Evolutionary conservation across 1,140 invertebrate genomes (phyloP).

Genomic region (Brachionus paranguensis): DNA sequence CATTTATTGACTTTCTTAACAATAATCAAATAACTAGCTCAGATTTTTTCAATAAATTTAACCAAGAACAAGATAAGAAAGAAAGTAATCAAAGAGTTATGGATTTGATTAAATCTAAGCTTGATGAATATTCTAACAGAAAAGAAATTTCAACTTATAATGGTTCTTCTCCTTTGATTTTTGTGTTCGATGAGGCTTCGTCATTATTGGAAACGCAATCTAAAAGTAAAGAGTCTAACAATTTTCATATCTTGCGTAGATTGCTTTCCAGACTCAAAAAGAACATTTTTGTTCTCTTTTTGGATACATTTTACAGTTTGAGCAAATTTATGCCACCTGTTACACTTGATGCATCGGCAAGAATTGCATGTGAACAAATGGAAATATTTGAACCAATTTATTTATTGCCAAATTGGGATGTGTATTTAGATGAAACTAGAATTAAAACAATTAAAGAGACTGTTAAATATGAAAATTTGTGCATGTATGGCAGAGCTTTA

Average conservation of each 20-base stretch:
- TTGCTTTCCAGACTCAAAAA: not conserved
- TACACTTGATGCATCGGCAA: not conserved
- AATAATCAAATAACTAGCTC: not conserved
- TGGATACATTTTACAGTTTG: not conserved
- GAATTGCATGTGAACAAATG: not conserved
- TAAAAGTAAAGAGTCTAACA: not conserved
- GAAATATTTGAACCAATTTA: slow-evolving; percentile 7
- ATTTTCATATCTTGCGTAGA: not conserved
- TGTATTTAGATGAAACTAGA: not conserved
- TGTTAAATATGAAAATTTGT: not conserved
- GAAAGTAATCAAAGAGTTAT: not conserved
- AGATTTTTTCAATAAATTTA: not conserved
- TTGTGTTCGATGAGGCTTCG: not conserved
- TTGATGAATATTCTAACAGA: not conserved
- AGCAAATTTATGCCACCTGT: not conserved
- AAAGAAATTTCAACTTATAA: not conserved
- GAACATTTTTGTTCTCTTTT: not conserved
- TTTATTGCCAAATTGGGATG: slow-evolving; percentile 5
- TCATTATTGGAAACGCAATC: not conserved
- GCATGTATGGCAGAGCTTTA: not conserved
- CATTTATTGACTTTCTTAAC: not conserved
- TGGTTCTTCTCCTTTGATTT: not conserved
- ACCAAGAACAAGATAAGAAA: not conserved
- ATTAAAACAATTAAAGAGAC: not conserved
- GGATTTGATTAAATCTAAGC: not conserved